Percentiles rank a stretch among this genome's conserved stretches.
Conservation (phyloP, 2,888 invertebrate species). For the Hecatera dysodea region DNA sequence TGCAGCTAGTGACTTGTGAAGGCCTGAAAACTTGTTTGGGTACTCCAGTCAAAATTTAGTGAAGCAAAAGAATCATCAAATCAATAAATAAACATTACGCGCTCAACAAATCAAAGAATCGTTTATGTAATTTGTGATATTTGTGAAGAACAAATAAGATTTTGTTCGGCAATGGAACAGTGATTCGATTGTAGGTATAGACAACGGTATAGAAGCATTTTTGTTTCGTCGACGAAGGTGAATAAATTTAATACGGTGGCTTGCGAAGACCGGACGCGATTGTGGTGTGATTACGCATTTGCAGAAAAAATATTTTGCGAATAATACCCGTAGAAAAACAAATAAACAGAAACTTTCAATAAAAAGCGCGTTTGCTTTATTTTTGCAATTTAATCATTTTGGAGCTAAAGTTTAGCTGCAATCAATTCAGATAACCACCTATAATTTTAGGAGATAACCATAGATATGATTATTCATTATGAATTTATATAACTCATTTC, state of each 20-base stretch:
- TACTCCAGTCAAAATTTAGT: slow-evolving; percentile 3
- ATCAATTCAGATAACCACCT: too few species aligned
- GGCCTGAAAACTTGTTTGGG: not conserved
- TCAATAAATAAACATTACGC: slow-evolving; percentile 28
- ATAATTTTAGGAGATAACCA: too few species aligned
- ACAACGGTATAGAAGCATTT: slow-evolving; percentile 29
- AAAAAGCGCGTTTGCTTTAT: too few species aligned
- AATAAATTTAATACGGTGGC: not conserved
- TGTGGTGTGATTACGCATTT: too few species aligned
- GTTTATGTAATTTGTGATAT: slow-evolving; percentile 56
- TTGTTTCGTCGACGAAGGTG: slow-evolving; percentile 13
- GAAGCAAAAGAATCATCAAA: slow-evolving; percentile 34
- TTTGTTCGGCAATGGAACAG: slow-evolving; percentile 33
- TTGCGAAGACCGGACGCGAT: too few species aligned
- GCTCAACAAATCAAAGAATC: slow-evolving; percentile 50
- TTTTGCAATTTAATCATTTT: too few species aligned
- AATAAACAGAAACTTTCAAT: too few species aligned
- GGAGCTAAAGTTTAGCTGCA: too few species aligned
- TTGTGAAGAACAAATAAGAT: slow-evolving; percentile 50
- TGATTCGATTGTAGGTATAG: slow-evolving; percentile 51
- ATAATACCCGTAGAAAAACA: too few species aligned
- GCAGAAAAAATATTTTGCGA: too few species aligned
- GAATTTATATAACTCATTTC: too few species aligned
- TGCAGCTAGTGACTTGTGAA: not conserved
- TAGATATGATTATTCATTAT: too few species aligned